Base-by-base conservation (phyloP, 2,113 vertebrate species). In the Takifugu bimaculatus region DNA sequence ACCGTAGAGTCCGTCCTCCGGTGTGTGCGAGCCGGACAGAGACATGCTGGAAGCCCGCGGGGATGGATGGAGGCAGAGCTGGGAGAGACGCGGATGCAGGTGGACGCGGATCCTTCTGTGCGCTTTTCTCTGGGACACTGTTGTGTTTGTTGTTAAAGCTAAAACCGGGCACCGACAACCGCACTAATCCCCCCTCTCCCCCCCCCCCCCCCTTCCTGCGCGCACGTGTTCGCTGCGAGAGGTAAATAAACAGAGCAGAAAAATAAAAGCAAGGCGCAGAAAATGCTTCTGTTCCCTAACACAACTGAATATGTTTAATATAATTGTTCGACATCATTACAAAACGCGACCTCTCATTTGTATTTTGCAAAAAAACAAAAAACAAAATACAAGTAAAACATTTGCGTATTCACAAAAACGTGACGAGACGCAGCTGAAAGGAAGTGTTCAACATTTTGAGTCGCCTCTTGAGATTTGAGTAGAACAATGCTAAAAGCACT, bases 1-100 rank as follows among this genome's bases (percentile, higher is more conserved):
- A 91, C 90, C 90, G 54, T 86, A 81, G 61, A 89, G 81, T 39
- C 79, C 77, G 60, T 91, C 88, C 55, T 89, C 89, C 56, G 84
- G 79, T 49, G 86, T 83, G 66, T 89, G 83, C 6, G 83, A 79
- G 65, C 73, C 80, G 63, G 88, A 81, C 71, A 81, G 43, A 74
- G 89, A 83, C 85, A 89, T 84, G 75, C 29, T 66, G 43, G 58
- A 55, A 14, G 11, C 42, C 29, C 44, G 57, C 14, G 29, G n/a
- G 53, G 10, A 12, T 13, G 26, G 50, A 27, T 50, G 65, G 44
- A 20, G 60, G 45, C 13, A 58, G 57, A 65, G 35, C 6, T 39
- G 35, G 45, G 45, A 48, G 14, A 48, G 45, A n/a, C 4, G 32
- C 32, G 4, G 32, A 7, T 35, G 32, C 32, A 35, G 32, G 32